phyloP scores from a whole-genome alignment of 2,113 vertebrate species.

The Desmodus rotundus region DNA sequence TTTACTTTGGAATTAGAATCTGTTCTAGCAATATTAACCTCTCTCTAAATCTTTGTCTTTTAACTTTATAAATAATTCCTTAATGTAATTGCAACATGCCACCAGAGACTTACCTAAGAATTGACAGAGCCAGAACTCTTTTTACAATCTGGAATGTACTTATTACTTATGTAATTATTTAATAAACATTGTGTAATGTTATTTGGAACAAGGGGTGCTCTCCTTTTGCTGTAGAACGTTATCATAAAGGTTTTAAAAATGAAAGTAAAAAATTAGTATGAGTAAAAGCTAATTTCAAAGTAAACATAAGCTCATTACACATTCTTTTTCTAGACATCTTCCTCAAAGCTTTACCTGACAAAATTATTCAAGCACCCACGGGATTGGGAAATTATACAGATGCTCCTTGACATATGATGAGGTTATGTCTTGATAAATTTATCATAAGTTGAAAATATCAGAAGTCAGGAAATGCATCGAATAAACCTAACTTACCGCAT shows the following conservation, averaged over 20 bases:
- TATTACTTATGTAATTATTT: neutral
- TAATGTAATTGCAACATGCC: neutral
- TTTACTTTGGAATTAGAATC: neutral
- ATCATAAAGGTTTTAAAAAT: neutral
- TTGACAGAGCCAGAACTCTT: neutral
- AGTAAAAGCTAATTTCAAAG: conserved; percentile 4
- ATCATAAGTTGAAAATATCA: neutral
- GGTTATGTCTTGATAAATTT: neutral
- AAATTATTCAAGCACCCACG: neutral
- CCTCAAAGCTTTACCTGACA: neutral
- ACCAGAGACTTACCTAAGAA: neutral
- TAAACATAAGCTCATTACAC: neutral
- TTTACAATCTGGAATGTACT: neutral
- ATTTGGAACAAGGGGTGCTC: neutral
- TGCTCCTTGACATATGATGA: neutral
- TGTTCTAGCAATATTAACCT: neutral
- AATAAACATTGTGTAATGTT: neutral
- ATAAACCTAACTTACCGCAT: neutral
- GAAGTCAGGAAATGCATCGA: neutral
- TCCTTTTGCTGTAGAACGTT: neutral
- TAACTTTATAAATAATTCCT: neutral
- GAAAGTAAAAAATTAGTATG: neutral
- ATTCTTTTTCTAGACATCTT: neutral
- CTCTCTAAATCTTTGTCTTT: neutral
- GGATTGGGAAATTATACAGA: neutral